Conservation (phyloP, 2,797 vertebrate genomes). For the Sebastes dallii region DNA sequence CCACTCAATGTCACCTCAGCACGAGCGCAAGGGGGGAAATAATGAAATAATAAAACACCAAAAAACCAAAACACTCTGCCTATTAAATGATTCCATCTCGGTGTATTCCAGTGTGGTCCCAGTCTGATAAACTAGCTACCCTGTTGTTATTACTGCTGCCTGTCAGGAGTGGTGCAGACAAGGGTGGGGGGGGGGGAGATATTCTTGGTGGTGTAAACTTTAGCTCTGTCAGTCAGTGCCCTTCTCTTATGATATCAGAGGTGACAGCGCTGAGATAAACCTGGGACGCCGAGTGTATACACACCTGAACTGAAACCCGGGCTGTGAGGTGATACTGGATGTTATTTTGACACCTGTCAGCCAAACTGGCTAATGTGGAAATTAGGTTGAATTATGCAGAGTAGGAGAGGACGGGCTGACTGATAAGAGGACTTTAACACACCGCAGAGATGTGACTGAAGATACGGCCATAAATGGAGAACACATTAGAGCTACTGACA, state of each 20-base stretch:
- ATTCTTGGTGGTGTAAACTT: slow-evolving; percentile 21
- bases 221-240: slow-evolving; percentile 35
- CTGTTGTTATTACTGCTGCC: slow-evolving; percentile 58
- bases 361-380: slow-evolving; percentile 35
- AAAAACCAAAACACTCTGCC: slow-evolving; percentile 54
- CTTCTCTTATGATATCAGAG: slow-evolving; percentile 28
- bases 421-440: slow-evolving; percentile 46
- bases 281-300: neutral
- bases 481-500: slow-evolving; percentile 38
- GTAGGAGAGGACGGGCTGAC: neutral
- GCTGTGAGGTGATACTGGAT: slow-evolving; percentile 8
- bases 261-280: slow-evolving; percentile 45
- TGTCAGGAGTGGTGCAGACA: slow-evolving; percentile 19
- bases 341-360: slow-evolving; percentile 55
- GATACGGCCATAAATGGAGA: slow-evolving; percentile 23
- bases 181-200: too few species aligned
- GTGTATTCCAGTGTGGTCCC: slow-evolving; percentile 46
- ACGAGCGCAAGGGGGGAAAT: slow-evolving; percentile 1
- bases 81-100: slow-evolving; percentile 74
- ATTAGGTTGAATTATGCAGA: slow-evolving; percentile 34
- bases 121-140: slow-evolving; percentile 54
- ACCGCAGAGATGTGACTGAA: slow-evolving; percentile 34
- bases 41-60: slow-evolving; percentile 58
- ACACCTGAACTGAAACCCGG: neutral
- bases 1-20: slow-evolving; percentile 67